Evolutionary conservation across 2,888 invertebrate species (phyloP).

Genomic region (Athalia cordata): DNA sequence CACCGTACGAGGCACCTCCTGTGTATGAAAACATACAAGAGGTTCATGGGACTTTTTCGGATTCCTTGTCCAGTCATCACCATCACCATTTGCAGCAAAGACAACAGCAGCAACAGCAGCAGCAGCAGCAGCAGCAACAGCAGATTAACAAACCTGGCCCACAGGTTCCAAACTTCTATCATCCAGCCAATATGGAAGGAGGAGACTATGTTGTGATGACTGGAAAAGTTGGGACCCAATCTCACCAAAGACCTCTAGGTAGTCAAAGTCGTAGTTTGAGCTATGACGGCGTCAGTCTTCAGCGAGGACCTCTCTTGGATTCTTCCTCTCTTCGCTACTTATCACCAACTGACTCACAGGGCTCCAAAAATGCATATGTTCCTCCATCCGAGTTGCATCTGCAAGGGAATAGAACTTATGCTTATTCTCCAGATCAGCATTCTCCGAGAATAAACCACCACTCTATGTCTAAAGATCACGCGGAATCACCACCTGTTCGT

Average conservation of each 20-base stretch:
- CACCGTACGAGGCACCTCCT: slow-evolving; percentile 76
- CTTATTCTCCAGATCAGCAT: slow-evolving; percentile 61
- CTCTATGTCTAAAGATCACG: slow-evolving; percentile 53
- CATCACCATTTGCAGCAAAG: slow-evolving; percentile 54
- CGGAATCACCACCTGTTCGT: slow-evolving; percentile 64
- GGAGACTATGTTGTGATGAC: slow-evolving; percentile 92
- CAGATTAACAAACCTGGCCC: slow-evolving; percentile 71
- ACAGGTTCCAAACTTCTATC: slow-evolving; percentile 72
- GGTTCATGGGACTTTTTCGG: slow-evolving; percentile 67
- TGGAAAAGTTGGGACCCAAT: slow-evolving; percentile 75
- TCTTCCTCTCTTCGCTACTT: slow-evolving; percentile 52
- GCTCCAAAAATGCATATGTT: slow-evolving; percentile 66
- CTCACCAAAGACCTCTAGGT: slow-evolving; percentile 53
- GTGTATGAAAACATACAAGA: slow-evolving; percentile 81
- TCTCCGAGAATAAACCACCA: slow-evolving; percentile 60
- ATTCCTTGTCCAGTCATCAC: slow-evolving; percentile 58
- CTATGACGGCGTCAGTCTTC: slow-evolving; percentile 63
- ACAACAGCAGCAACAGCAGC: slow-evolving; percentile 55
- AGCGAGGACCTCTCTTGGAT: slow-evolving; percentile 27
- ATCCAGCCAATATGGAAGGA: slow-evolving; percentile 82
- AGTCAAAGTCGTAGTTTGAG: slow-evolving; percentile 62
- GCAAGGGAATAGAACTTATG: slow-evolving; percentile 60
- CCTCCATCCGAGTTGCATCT: slow-evolving; percentile 67
- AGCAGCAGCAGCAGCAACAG: slow-evolving; percentile 42
- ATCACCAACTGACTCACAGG: slow-evolving; percentile 63